Evolutionary conservation across 1,140 invertebrate genomes (phyloP).

Genomic region (Drosophila bocki): DNA sequence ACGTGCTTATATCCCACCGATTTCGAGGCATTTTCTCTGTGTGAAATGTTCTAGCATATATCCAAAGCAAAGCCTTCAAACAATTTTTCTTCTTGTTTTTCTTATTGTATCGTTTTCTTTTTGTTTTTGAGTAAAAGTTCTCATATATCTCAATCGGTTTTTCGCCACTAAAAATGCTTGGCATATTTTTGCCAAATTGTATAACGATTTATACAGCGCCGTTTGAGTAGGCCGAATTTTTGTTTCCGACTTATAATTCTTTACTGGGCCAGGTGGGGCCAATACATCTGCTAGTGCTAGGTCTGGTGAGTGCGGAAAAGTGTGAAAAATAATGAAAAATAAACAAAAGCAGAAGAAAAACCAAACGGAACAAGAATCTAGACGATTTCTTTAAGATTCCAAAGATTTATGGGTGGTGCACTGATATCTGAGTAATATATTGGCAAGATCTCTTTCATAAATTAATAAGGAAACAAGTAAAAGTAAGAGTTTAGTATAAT

Average conservation of each 20-base stretch:
- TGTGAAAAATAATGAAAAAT: conserved; percentile 42
- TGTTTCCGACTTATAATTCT: conserved; percentile 40
- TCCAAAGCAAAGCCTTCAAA: conserved; percentile 60
- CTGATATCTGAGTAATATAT: not conserved
- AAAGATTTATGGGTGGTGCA: conserved; percentile 4
- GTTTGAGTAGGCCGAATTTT: conserved; percentile 36
- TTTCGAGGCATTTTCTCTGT: conserved; percentile 39
- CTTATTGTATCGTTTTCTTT: conserved; percentile 17
- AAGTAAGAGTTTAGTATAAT: not conserved
- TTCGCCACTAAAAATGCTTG: conserved; percentile 58
- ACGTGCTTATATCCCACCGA: conserved; percentile 24
- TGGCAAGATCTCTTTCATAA: not conserved
- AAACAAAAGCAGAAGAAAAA: conserved; percentile 19
- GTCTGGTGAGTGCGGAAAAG: conserved; percentile 5
- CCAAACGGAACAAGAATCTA: conserved; percentile 22
- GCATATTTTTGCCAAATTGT: conserved; percentile 55
- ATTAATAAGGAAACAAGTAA: not conserved
- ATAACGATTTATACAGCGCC: conserved; percentile 47
- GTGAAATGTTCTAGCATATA: conserved; percentile 42
- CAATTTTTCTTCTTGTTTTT: conserved; percentile 8
- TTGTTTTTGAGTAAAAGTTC: conserved; percentile 55
- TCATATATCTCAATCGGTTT: conserved; percentile 50
- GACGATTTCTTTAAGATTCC: conserved; percentile 17
- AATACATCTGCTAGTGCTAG: conserved; percentile 10
- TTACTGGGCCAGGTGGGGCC: conserved; percentile 24